These are phyloP conservation scores for Ranitomeya variabilis DNA, from an alignment of 2,113 vertebrate genomes.

Conservation along the genomic window DNA sequence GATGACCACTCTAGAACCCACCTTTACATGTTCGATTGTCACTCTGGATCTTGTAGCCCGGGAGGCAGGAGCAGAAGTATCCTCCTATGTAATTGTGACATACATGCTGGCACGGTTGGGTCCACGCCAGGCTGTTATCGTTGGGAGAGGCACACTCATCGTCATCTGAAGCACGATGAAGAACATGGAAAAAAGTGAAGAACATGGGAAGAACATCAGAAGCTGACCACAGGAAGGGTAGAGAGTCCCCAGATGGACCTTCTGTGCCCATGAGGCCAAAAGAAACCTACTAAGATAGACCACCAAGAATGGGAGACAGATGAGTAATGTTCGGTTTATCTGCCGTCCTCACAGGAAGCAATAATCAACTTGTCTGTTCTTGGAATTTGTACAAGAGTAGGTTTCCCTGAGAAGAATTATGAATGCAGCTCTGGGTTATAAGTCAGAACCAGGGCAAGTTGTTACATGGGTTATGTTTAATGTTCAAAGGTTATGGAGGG, in stretches of 20 bases:
- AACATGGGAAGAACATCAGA: not conserved
- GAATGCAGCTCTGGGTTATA: too few species aligned
- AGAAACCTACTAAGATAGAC: too few species aligned
- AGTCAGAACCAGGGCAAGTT: too few species aligned
- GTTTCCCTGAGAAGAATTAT: too few species aligned
- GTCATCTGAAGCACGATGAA: conserved; percentile 60
- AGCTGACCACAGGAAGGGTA: not conserved
- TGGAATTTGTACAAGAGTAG: too few species aligned
- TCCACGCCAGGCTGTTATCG: conserved; percentile 40
- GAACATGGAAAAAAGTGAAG: not conserved
- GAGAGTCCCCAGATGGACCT: not conserved
- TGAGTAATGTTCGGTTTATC: too few species aligned
- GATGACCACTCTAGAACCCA: conserved; percentile 60
- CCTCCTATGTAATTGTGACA: conserved; percentile 91
- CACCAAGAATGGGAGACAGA: too few species aligned
- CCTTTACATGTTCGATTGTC: conserved; percentile 80
- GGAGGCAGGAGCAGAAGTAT: conserved; percentile 85
- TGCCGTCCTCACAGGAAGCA: too few species aligned
- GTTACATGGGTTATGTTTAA: too few species aligned
- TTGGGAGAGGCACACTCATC: conserved; percentile 69
- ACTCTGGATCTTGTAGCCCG: conserved; percentile 80
- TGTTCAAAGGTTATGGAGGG: too few species aligned
- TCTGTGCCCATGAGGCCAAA: not conserved
- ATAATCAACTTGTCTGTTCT: too few species aligned
- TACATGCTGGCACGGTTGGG: conserved; percentile 80